Conservation (phyloP, 2,888 invertebrate genomes). For the Liodrosophila aerea region DNA sequence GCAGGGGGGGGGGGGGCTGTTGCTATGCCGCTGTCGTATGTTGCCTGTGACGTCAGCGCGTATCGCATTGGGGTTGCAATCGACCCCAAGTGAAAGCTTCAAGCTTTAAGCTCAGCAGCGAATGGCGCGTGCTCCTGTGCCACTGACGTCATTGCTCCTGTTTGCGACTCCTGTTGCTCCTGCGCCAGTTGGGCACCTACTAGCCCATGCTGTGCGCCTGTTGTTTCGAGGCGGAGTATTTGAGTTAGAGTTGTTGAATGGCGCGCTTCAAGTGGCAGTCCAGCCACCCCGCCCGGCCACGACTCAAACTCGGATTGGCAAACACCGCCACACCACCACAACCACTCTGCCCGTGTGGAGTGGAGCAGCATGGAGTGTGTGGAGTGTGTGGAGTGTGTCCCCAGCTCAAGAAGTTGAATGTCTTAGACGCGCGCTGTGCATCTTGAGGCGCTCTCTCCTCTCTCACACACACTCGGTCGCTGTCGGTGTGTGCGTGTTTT, state of each 20-base stretch:
- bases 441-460: slow-evolving; percentile 6
- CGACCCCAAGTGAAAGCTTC: too few relatives aligned
- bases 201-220: slow-evolving; percentile 67
- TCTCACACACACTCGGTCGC: background rate
- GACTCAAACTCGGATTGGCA: slow-evolving; percentile 25
- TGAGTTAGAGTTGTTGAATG: slow-evolving; percentile 79
- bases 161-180: slow-evolving; percentile 62
- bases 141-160: slow-evolving; percentile 66
- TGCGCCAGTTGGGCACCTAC: slow-evolving; percentile 13
- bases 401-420: slow-evolving; percentile 55
- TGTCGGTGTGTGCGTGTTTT: slow-evolving; percentile 27
- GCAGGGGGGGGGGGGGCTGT: background rate
- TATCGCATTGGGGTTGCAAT: background rate
- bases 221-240: slow-evolving; percentile 80
- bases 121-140: slow-evolving; percentile 10
- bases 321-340: too few relatives aligned
- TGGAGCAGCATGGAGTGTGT: slow-evolving; percentile 24
- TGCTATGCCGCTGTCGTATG: background rate
- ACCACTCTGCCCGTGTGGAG: too few relatives aligned
- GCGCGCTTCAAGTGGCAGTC: slow-evolving; percentile 47
- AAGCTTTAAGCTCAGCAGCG: background rate
- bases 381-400: slow-evolving; percentile 1
- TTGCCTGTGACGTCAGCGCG: slow-evolving; percentile 42
- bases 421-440: slow-evolving; percentile 47
- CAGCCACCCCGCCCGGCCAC: background rate